Base-by-base conservation (phyloP, 2,888 invertebrate species). In the Aleiodes alternator region DNA sequence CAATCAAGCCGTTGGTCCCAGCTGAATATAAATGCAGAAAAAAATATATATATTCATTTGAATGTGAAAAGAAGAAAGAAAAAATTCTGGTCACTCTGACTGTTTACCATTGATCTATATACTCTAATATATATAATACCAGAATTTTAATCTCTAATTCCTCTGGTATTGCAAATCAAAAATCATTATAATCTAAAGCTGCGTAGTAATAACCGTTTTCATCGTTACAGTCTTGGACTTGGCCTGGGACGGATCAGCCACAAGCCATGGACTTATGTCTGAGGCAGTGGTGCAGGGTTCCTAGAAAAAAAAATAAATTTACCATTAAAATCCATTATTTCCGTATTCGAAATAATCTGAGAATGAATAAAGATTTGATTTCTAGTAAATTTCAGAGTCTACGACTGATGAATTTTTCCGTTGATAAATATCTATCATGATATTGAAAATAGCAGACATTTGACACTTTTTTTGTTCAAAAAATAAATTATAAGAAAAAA, bases 151-250 rank as follows among this genome's bases (percentile, higher is more conserved):
- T 66, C 29, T 70, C 48, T 71, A 31, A 56, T 70, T 29, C 29
- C 11, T 61, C 69, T 69, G 69, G 69, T 61, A 43, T 61, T 38
- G 43, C 43, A 43, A 43, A 43, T 9, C 14, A n/a, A 61, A 14
- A 34, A 56, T 50, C n/a, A 57, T 6, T 59, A 71, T 55, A 12
- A 64, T 78, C 80, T 92, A 94, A 84, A 96, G 92, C 90, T 96
- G 96, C 78, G 96, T 96, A 80, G 96, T 96, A 83, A 96, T 96
- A 84, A 96, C 96, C 78, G 96, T 95, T 90, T 96, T 96, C 82
- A 96, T 93, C 85, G 95, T 94, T 81, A 96, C 94, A 72, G 94
- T 92, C 66, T 94, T 93, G 79, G 93, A 93, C 84, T 92, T 91
- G 4, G 93, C 91, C 61, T 94, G 94, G 29, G 90, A 89, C 29